Percentiles rank a stretch among this genome's conserved stretches.
These are phyloP conservation scores for Bungarus multicinctus DNA, from an alignment of 2,113 vertebrate species.

Conservation along the genomic window DNA sequence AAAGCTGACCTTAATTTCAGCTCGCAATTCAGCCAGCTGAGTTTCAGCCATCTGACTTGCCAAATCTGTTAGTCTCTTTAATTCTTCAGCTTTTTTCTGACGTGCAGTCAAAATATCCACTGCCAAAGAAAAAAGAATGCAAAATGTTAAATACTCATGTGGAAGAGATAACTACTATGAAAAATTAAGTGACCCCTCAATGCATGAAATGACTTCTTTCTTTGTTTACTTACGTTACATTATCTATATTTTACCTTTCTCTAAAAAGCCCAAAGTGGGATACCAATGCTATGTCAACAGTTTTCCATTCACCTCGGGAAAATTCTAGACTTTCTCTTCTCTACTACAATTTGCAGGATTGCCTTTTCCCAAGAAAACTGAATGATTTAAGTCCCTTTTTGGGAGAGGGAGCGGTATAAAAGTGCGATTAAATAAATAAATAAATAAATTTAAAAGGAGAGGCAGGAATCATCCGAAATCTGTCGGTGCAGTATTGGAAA, in stretches of 20 bases:
- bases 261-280: not conserved
- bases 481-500: not conserved
- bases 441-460: not conserved
- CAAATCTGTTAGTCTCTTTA: slow-evolving; percentile 75
- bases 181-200: not conserved
- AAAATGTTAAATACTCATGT: not conserved
- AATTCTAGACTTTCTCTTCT: not conserved
- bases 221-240: not conserved
- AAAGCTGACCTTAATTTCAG: slow-evolving; percentile 76
- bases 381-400: too few species aligned
- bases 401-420: too few species aligned
- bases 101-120: slow-evolving; percentile 80
- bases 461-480: not conserved
- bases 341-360: not conserved
- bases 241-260: not conserved
- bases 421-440: too few species aligned
- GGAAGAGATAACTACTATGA: not conserved
- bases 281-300: not conserved
- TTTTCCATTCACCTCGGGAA: not conserved
- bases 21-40: slow-evolving; percentile 78
- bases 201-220: not conserved
- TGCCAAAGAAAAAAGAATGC: slow-evolving; percentile 55
- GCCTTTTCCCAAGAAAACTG: not conserved
- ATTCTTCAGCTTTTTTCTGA: slow-evolving; percentile 79
- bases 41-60: slow-evolving; percentile 79